A percentile compares a stretch with the other conserved stretches of the same genome.
Conservation (phyloP, 2,797 vertebrate species). For the Chrysocyon brachyurus region DNA sequence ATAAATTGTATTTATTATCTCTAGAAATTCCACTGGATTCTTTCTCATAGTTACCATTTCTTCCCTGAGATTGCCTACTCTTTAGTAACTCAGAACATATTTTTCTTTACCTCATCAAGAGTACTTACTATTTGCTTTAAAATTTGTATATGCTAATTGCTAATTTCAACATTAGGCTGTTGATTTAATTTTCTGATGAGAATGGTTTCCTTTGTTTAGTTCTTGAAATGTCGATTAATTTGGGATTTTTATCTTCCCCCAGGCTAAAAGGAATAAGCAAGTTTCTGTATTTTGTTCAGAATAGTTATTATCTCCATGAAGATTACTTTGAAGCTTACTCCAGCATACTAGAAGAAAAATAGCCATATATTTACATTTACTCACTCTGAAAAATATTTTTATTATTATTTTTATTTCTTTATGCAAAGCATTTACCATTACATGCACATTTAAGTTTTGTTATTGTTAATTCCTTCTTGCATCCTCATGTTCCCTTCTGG, state of each 20-base stretch:
- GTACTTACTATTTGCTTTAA: slow-evolving; percentile 23
- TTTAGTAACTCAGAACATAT: background rate
- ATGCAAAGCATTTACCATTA: background rate
- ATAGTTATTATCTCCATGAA: slow-evolving; percentile 2
- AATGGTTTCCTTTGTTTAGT: background rate
- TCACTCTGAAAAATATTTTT: background rate
- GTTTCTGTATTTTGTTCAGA: slow-evolving; percentile 8
- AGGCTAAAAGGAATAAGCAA: background rate
- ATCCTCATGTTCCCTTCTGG: background rate
- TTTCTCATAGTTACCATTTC: background rate
- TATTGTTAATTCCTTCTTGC: slow-evolving; percentile 13
- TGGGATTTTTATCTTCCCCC: background rate
- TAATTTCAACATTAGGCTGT: background rate
- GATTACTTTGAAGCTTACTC: background rate
- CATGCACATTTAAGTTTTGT: background rate
- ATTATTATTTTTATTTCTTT: background rate
- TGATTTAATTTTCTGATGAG: slow-evolving; percentile 40
- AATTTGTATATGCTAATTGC: background rate
- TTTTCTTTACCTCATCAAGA: slow-evolving; percentile 13
- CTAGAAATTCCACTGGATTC: background rate
- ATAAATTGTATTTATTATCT: background rate
- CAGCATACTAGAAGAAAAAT: background rate
- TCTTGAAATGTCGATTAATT: slow-evolving; percentile 23
- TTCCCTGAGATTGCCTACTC: background rate
- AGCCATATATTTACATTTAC: background rate